phyloP scores from a whole-genome alignment of 2,797 vertebrate species.

The Acanthurus tractus region DNA sequence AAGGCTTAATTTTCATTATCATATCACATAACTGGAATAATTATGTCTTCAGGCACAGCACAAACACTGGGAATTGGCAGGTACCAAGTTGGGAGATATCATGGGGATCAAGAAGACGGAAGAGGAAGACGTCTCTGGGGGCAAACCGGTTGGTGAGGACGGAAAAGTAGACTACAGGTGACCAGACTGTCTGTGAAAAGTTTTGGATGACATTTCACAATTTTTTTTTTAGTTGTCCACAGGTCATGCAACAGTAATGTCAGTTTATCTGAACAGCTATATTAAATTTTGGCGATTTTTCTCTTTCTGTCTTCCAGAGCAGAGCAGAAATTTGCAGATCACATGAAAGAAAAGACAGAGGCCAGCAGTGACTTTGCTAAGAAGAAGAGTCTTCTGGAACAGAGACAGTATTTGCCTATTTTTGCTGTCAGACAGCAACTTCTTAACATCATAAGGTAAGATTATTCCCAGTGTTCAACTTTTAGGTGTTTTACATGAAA shows the following conservation, averaged over 20 bases:
- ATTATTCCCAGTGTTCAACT: too few species aligned
- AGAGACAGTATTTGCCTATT: conserved; percentile 97
- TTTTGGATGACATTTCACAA: background rate
- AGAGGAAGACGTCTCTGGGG: conserved; percentile 83
- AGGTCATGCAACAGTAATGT: background rate
- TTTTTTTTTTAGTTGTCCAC: conserved; percentile 4
- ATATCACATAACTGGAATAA: background rate
- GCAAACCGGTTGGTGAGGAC: conserved; percentile 89
- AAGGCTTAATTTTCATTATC: background rate
- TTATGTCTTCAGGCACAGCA: conserved; percentile 91
- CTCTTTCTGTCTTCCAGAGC: conserved; percentile 81
- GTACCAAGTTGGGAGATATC: conserved; percentile 97
- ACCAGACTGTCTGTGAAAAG: background rate
- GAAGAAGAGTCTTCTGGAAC: conserved; percentile 95
- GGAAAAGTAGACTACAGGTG: conserved; percentile 98
- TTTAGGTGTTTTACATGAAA: background rate
- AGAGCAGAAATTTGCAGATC: conserved; percentile 98
- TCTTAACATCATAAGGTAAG: conserved; percentile 95
- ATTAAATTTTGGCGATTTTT: background rate
- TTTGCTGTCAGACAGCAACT: conserved; percentile 97
- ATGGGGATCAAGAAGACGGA: conserved; percentile 98
- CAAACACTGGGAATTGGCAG: conserved; percentile 99
- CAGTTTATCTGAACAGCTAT: background rate
- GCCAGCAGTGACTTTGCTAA: conserved; percentile 98
- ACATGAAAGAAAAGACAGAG: conserved; percentile 96